Percentiles rank a stretch among this genome's conserved stretches.
phyloP scores from a whole-genome alignment of 2,113 vertebrate species.

The Cottus gobio region DNA sequence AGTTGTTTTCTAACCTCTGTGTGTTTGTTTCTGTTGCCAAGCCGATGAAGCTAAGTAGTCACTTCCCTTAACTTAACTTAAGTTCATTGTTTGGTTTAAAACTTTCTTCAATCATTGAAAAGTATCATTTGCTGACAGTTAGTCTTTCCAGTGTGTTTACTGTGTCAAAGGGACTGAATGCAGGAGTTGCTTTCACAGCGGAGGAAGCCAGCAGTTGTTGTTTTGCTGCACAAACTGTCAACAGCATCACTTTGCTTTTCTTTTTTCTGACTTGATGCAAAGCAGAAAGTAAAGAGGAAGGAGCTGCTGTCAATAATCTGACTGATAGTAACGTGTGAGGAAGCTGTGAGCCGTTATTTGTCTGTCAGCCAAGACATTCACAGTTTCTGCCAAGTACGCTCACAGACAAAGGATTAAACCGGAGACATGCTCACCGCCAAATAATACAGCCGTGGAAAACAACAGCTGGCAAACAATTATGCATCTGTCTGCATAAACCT shows the following conservation, averaged over 20 bases:
- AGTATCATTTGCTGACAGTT: slow-evolving; percentile 15
- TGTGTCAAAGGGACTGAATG: slow-evolving; percentile 1
- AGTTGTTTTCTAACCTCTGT: too few relatives aligned
- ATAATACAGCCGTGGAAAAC: slow-evolving; percentile 50
- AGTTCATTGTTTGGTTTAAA: background rate
- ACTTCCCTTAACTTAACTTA: too few relatives aligned
- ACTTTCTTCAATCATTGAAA: slow-evolving; percentile 19
- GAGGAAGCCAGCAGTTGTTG: slow-evolving; percentile 12
- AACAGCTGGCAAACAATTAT: slow-evolving; percentile 59
- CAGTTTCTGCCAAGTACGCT: slow-evolving; percentile 44
- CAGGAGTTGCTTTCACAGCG: slow-evolving; percentile 43
- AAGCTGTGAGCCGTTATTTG: slow-evolving; percentile 47
- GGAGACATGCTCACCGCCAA: slow-evolving; percentile 46
- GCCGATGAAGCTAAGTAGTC: too few relatives aligned
- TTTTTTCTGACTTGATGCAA: slow-evolving; percentile 8
- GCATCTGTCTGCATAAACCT: slow-evolving; percentile 39
- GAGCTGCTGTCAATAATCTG: slow-evolving; percentile 51
- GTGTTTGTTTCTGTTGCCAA: too few relatives aligned
- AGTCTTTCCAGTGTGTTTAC: background rate
- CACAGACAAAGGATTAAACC: slow-evolving; percentile 51
- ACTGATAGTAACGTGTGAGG: slow-evolving; percentile 30
- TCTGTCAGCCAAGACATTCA: slow-evolving; percentile 56
- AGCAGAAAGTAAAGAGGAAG: slow-evolving; percentile 51
- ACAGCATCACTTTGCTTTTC: background rate
- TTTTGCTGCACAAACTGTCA: slow-evolving; percentile 31